Conservation (phyloP, 1,140 invertebrate species). For the Drosophila repletoides region DNA sequence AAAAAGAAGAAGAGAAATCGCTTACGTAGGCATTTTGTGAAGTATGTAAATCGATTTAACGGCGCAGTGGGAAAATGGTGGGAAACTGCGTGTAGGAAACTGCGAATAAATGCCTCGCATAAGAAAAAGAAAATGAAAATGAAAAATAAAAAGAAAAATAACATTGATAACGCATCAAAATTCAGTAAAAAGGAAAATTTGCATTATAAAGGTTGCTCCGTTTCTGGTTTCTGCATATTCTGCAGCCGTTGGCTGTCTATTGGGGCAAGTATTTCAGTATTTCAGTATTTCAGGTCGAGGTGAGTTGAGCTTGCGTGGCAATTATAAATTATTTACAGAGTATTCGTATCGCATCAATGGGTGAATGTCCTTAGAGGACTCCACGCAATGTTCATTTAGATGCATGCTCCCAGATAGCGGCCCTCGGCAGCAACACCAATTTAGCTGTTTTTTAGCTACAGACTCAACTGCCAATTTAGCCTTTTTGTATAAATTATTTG, state of each 20-base stretch:
- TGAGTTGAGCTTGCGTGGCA: slow-evolving; percentile 46
- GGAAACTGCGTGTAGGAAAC: slow-evolving; percentile 35
- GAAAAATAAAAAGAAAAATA: slow-evolving; percentile 31
- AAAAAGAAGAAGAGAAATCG: slow-evolving; percentile 37
- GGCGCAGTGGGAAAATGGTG: slow-evolving; percentile 11
- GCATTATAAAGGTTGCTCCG: slow-evolving; percentile 49
- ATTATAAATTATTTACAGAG: slow-evolving; percentile 73
- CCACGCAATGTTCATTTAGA: slow-evolving; percentile 77
- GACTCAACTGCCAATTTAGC: no score
- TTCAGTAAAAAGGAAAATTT: slow-evolving; percentile 56
- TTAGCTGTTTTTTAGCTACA: no score
- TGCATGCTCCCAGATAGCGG: slow-evolving; percentile 70
- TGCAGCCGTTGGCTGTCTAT: background rate
- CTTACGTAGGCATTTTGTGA: slow-evolving; percentile 69
- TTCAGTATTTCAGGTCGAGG: no score
- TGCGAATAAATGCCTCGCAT: slow-evolving; percentile 60
- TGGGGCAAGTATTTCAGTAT: background rate
- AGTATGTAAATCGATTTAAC: slow-evolving; percentile 74
- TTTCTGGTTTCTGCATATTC: slow-evolving; percentile 12
- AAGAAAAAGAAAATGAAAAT: background rate
- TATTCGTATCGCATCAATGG: slow-evolving; percentile 57
- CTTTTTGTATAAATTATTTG: no score
- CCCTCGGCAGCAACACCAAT: no score
- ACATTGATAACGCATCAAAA: slow-evolving; percentile 59
- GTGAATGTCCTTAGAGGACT: slow-evolving; percentile 12